Conservation (phyloP, 2,888 invertebrate genomes). For the Chesias legatella region DNA sequence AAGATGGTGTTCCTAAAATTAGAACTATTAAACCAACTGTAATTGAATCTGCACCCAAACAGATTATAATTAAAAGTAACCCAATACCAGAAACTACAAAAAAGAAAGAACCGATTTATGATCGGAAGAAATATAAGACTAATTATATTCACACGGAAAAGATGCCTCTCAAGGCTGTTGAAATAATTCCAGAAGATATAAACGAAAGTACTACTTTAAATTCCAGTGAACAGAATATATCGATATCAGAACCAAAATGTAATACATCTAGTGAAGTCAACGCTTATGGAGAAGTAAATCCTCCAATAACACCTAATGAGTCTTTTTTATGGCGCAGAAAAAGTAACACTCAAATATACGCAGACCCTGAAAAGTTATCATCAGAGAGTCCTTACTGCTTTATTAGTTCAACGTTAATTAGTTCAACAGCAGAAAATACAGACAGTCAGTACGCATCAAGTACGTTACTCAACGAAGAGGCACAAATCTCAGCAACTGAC, state of each 20-base stretch:
- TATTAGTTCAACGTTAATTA: constrained; percentile 50
- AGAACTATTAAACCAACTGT: constrained; percentile 61
- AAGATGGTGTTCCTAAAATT: constrained; percentile 76
- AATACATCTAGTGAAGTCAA: constrained; percentile 35
- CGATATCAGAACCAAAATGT: constrained; percentile 12
- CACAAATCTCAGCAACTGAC: constrained; percentile 38
- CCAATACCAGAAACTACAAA: constrained; percentile 34
- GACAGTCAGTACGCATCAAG: constrained; percentile 21
- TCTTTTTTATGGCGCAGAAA: constrained; percentile 84
- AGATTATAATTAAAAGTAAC: constrained; percentile 26
- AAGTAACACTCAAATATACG: constrained; percentile 62
- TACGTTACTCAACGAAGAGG: constrained; percentile 38
- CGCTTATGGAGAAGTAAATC: constrained; percentile 49
- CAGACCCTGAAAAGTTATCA: constrained; percentile 56
- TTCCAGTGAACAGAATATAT: constrained; percentile 22
- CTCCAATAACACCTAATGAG: constrained; percentile 80
- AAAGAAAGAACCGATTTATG: constrained; percentile 65
- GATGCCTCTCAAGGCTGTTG: constrained; percentile 64
- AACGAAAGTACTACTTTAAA: constrained; percentile 40
- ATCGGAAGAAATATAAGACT: constrained; percentile 68
- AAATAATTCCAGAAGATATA: constrained; percentile 71
- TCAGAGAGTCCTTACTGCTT: constrained; percentile 61
- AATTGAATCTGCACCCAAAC: constrained; percentile 40
- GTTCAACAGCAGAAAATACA: constrained; percentile 33
- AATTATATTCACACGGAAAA: constrained; percentile 72